Evolutionary conservation across 35 echinoderm and acorn worm species (phyloP), one percentile per base, ranked within the genome.

Genomic region (Heliocidaris tuberculata): DNA sequence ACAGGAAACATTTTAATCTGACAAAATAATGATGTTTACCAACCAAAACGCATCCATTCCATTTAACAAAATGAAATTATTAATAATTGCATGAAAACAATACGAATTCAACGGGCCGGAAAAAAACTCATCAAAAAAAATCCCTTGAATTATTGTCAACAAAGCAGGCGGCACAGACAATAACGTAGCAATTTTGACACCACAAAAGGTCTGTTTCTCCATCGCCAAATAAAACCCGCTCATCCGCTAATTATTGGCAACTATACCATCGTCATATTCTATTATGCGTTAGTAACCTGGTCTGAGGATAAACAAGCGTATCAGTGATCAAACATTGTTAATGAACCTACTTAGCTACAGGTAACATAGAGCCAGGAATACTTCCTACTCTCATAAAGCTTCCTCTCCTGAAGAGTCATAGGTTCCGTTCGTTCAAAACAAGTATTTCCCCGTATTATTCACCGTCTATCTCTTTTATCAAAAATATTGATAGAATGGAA

Each of bases 361-460:
- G 65, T 78, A 78, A 78, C 6, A 24, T 78, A 78, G 65, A 78
- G 27, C 65, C 17, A 78, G 65, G 65, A 78, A 78, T 78, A 78
- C 65, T 78, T 78, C 65, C 65, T n/a, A 6, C 19, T 78, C 65
- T 78, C 65, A 78, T 78, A 78, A 2, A 7, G 65, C 27, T 78
- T 78, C 65, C 65, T 78, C 3, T 78, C 7, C 21, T n/a, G 65
- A 78, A 78, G 65, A 78, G 65, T 78, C 65, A 78, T 78, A n/a
- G 65, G 65, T 78, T 78, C 65, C 65, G 65, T 78, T 78, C 17
- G 65, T 78, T 78, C 65, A 78, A 78, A 78, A 78, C 65, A 78
- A 78, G 65, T 78, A 78, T 78, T 78, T 78, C 17, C 65, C 65
- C 65, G 15, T 78, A 78, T 78, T 78, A 78, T 78, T 78, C 65